phyloP scores from a whole-genome alignment of 1,140 invertebrate genomes.

The Macrocentrus cingulum region DNA sequence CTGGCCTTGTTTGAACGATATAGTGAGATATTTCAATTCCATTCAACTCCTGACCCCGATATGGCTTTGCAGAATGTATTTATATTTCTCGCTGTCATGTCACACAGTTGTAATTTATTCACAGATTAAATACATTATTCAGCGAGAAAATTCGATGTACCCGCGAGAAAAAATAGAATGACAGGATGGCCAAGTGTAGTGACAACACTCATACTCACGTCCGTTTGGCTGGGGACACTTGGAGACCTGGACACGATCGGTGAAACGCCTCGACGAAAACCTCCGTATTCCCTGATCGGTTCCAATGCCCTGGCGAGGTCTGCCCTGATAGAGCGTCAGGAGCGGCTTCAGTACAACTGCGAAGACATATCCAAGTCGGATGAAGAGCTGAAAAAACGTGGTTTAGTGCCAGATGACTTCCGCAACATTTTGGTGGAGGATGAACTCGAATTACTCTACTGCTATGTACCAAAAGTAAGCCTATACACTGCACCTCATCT shows the following conservation, averaged over 20 bases:
- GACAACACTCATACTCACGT: conserved; percentile 27
- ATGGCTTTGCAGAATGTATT: background rate
- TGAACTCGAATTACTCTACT: conserved; percentile 81
- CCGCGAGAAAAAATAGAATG: conserved; percentile 34
- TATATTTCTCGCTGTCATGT: no score
- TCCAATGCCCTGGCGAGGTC: conserved; percentile 50
- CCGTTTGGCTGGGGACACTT: conserved; percentile 18
- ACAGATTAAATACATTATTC: background rate
- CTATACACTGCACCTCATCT: no score
- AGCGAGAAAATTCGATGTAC: background rate
- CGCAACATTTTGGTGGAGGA: conserved; percentile 81
- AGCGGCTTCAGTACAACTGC: conserved; percentile 69
- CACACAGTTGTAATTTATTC: background rate
- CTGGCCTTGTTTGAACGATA: background rate
- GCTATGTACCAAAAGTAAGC: conserved; percentile 89
- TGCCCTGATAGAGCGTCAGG: conserved; percentile 63
- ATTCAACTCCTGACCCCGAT: background rate
- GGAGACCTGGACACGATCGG: background rate
- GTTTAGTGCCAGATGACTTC: conserved; percentile 60
- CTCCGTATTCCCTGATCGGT: conserved; percentile 43
- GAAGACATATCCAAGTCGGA: conserved; percentile 55
- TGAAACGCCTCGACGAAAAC: conserved; percentile 7
- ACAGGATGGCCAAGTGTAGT: conserved; percentile 34
- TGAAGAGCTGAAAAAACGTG: conserved; percentile 12
- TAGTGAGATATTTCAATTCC: background rate